Percentiles rank a stretch among this genome's conserved stretches.
Evolutionary conservation across 2,888 invertebrate species (phyloP).

Genomic region (Mythimna lalbum): DNA sequence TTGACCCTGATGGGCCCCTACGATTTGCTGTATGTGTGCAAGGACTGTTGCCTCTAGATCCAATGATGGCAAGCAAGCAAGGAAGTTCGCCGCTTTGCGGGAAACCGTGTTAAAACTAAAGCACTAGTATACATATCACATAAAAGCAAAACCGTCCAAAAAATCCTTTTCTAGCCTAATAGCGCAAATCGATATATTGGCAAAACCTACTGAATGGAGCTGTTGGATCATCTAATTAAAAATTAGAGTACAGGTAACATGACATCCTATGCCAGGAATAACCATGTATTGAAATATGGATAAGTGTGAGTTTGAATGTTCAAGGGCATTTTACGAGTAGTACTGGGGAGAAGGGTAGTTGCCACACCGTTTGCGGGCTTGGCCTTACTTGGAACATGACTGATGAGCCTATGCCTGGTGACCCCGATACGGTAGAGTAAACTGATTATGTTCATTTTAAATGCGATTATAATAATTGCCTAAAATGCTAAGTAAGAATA

Average conservation of each 20-base stretch:
- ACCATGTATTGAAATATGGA: not conserved
- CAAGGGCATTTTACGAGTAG: not conserved
- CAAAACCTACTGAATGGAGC: too few relatives aligned
- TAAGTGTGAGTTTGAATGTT: not conserved
- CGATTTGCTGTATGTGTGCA: too few relatives aligned
- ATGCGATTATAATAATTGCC: constrained; percentile 11
- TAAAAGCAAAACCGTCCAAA: too few relatives aligned
- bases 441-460: constrained; percentile 1
- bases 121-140: not conserved
- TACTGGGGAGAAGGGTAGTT: not conserved
- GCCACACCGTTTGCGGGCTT: not conserved
- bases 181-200: too few relatives aligned
- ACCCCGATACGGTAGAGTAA: constrained; percentile 8
- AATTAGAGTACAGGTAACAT: not conserved
- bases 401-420: not conserved
- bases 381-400: not conserved
- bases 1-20: too few relatives aligned
- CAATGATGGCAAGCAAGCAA: too few relatives aligned
- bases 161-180: too few relatives aligned
- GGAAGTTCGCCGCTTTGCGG: too few relatives aligned
- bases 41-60: too few relatives aligned
- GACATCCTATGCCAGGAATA: not conserved
- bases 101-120: not conserved
- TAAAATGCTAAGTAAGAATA: not conserved
- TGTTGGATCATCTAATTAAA: too few relatives aligned